Evolutionary conservation across 2,888 invertebrate genomes (phyloP).

Genomic region (Oscheius sp.): DNA sequence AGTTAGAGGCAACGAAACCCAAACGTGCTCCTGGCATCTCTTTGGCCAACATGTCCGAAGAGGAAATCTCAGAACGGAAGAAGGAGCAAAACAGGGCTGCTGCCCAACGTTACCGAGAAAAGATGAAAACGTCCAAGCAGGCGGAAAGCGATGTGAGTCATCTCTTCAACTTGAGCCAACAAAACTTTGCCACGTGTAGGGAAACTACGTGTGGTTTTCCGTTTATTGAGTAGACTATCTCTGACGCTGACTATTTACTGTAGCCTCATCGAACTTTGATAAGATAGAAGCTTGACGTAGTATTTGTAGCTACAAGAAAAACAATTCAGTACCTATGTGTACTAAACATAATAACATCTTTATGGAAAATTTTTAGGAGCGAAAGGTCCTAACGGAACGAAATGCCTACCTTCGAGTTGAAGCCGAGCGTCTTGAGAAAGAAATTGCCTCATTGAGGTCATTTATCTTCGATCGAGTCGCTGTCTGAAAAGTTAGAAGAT

Average conservation of each 20-base stretch:
- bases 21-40: constrained; percentile 50
- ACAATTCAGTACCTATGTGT: no score
- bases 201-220: no score
- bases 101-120: constrained; percentile 63
- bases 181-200: no score
- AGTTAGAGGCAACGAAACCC: constrained; percentile 27
- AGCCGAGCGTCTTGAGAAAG: constrained; percentile 45
- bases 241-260: no score
- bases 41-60: constrained; percentile 49
- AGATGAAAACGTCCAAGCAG: constrained; percentile 33
- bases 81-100: constrained; percentile 66
- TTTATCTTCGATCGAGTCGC: constrained; percentile 39
- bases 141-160: constrained; percentile 29
- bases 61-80: constrained; percentile 63
- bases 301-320: no score
- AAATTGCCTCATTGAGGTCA: constrained; percentile 48
- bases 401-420: constrained; percentile 59
- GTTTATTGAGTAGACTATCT: no score
- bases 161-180: not conserved
- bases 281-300: no score
- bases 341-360: not conserved
- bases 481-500: no score
- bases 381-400: constrained; percentile 41
- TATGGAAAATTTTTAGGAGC: constrained; percentile 35
- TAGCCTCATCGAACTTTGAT: no score